A percentile compares a stretch with the other conserved stretches of the same genome.
phyloP scores from a whole-genome alignment of 1,140 invertebrate genomes.

The Drosophila serrata region DNA sequence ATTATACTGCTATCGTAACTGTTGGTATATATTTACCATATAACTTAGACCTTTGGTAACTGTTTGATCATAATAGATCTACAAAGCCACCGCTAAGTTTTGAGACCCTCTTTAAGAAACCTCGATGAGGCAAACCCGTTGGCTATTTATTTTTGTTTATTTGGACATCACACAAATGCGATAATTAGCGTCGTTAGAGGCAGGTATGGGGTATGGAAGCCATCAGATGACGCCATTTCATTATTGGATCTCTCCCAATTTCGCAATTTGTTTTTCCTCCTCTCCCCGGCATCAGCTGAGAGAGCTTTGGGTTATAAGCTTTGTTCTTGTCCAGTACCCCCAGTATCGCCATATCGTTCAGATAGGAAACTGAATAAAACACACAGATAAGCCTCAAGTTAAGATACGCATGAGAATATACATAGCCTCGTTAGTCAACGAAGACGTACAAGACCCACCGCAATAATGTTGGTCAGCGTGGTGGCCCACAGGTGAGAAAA shows the following conservation, averaged over 20 bases:
- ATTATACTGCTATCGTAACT: not conserved
- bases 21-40: not conserved
- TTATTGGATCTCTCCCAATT: conserved; percentile 21
- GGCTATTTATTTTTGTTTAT: conserved; percentile 38
- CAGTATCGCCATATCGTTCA: conserved; percentile 23
- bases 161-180: conserved; percentile 29
- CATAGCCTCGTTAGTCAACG: conserved; percentile 5
- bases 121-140: conserved; percentile 27
- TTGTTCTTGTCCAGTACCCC: conserved; percentile 26
- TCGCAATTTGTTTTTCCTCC: conserved; percentile 4
- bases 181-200: conserved; percentile 34
- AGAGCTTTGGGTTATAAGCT: conserved; percentile 27
- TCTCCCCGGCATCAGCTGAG: conserved; percentile 30
- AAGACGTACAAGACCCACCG: conserved; percentile 26
- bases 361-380: conserved; percentile 20
- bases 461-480: conserved; percentile 60
- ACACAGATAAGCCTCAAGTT: conserved; percentile 36
- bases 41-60: not conserved
- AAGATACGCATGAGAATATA: conserved; percentile 10
- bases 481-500: conserved; percentile 64
- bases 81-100: conserved; percentile 14
- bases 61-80: conserved; percentile 22
- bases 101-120: conserved; percentile 22
- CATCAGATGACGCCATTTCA: conserved; percentile 35
- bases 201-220: not conserved